phyloP scores from a whole-genome alignment of 1,140 invertebrate species.

The Drosophila kohkoa region DNA sequence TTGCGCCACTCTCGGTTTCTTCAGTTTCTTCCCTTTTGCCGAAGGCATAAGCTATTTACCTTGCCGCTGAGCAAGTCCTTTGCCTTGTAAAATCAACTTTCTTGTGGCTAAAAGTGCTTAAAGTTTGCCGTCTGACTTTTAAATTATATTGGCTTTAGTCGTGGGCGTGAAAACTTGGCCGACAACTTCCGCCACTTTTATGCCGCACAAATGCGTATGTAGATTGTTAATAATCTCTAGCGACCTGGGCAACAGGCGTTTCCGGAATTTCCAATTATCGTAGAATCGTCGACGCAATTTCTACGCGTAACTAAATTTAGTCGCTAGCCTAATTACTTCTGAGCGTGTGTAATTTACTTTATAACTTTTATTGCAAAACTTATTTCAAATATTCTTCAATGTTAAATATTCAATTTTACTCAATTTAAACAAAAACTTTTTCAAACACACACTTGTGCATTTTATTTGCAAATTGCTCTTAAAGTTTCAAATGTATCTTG shows the following conservation, averaged over 20 bases:
- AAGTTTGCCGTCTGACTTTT: conserved; percentile 68
- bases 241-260: background rate
- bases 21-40: background rate
- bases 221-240: conserved; percentile 17
- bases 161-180: conserved; percentile 20
- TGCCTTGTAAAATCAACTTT: conserved; percentile 23
- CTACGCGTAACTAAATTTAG: background rate
- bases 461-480: conserved; percentile 3
- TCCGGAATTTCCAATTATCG: conserved; percentile 6
- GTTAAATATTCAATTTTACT: conserved; percentile 10
- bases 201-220: conserved; percentile 12
- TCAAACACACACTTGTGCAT: conserved; percentile 13
- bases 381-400: background rate
- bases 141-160: conserved; percentile 43
- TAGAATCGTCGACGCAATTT: background rate
- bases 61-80: conserved; percentile 27
- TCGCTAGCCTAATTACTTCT: background rate
- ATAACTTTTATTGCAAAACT: conserved; percentile 1
- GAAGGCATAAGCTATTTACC: conserved; percentile 31
- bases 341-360: conserved; percentile 5
- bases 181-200: conserved; percentile 6
- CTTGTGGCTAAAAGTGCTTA: conserved; percentile 58
- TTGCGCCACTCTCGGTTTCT: background rate
- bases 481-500: conserved; percentile 9
- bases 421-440: conserved; percentile 8